Evolutionary conservation across 2,797 vertebrate species (phyloP).

Genomic region (Acanthornis magna): DNA sequence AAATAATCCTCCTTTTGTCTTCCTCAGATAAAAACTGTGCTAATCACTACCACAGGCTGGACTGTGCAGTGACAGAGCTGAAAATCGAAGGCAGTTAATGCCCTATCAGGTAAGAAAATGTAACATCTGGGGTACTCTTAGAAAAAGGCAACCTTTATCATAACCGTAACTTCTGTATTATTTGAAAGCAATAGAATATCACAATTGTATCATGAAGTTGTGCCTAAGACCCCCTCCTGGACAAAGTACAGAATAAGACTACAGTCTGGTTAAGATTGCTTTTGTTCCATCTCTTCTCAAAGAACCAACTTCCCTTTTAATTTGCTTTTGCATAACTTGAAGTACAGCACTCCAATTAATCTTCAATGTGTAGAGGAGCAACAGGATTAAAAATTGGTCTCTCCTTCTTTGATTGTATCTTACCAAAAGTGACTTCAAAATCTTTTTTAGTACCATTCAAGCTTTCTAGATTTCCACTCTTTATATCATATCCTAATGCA

Average conservation of each 20-base stretch:
- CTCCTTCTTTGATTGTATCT: conserved; percentile 81
- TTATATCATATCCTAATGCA: conserved; percentile 78
- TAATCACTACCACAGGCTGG: background rate
- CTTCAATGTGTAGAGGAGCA: conserved; percentile 81
- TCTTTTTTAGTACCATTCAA: conserved; percentile 92
- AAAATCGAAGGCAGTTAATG: background rate
- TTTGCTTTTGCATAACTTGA: background rate
- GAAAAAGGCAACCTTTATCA: background rate
- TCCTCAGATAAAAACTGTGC: background rate
- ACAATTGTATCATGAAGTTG: background rate
- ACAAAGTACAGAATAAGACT: background rate
- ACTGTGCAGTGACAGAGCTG: background rate
- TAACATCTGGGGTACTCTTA: background rate
- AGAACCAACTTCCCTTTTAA: background rate
- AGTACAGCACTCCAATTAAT: conserved; percentile 65
- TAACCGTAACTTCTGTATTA: background rate
- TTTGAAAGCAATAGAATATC: background rate
- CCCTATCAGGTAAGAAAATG: background rate
- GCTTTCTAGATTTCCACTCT: conserved; percentile 79
- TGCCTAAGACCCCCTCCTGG: background rate
- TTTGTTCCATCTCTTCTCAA: background rate
- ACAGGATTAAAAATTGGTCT: conserved; percentile 94
- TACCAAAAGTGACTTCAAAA: conserved; percentile 86
- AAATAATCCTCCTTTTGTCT: background rate
- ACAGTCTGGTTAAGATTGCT: background rate